Conservation (phyloP, 2,797 vertebrate genomes). For the Phylloscopus collybita region DNA sequence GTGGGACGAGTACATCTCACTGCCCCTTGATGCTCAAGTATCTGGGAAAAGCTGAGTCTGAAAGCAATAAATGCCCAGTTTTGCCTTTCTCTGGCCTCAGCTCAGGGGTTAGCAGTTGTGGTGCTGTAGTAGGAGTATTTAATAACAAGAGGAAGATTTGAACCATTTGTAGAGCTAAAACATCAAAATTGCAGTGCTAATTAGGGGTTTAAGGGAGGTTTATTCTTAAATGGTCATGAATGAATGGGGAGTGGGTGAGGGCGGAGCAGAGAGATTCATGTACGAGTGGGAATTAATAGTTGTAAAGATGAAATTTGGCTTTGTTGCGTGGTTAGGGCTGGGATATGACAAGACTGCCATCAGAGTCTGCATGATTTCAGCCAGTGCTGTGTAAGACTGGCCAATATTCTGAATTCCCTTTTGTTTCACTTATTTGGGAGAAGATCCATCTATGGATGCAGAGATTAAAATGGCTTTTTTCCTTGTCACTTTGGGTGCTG, state of each 20-base stretch:
- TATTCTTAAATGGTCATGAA: slow-evolving; percentile 3
- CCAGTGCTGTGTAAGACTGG: neutral
- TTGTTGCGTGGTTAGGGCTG: neutral
- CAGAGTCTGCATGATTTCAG: neutral
- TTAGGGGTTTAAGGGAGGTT: neutral
- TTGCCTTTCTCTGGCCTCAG: neutral
- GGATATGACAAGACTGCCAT: neutral
- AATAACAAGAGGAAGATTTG: neutral
- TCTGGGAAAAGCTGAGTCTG: neutral
- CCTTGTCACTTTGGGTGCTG: slow-evolving; percentile 48
- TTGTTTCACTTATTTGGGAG: slow-evolving; percentile 12
- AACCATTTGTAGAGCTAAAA: neutral
- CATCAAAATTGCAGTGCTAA: neutral
- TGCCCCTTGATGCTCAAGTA: neutral
- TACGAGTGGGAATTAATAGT: slow-evolving; percentile 11
- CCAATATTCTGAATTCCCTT: neutral
- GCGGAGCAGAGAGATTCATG: neutral
- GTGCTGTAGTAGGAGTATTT: neutral
- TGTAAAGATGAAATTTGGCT: slow-evolving; percentile 6
- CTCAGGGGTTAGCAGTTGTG: neutral
- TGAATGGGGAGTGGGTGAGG: neutral
- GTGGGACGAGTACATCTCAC: neutral
- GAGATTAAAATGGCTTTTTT: slow-evolving; percentile 39
- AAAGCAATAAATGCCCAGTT: neutral
- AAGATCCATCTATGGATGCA: neutral